These are phyloP conservation scores for Hippocampus kuda DNA, from an alignment of 2,797 vertebrate species.

Conservation along the genomic window DNA sequence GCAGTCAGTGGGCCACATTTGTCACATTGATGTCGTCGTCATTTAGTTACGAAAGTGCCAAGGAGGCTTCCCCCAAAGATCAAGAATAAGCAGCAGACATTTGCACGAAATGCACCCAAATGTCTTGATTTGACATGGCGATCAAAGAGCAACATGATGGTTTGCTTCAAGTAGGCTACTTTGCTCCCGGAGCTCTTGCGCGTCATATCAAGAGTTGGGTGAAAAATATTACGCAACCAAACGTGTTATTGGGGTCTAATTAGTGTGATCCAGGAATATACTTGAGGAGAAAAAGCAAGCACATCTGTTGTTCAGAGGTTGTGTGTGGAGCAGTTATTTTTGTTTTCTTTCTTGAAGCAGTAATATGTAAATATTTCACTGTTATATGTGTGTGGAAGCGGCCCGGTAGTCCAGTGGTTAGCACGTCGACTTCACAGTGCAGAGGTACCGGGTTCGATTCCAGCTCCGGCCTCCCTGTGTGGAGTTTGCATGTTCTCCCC, in stretches of 20 bases:
- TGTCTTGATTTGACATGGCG: not conserved
- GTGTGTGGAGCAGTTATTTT: not conserved
- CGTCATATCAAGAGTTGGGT: not conserved
- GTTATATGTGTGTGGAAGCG: not conserved
- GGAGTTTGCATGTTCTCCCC: too few relatives aligned
- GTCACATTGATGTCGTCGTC: not conserved
- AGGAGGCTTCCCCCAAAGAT: not conserved
- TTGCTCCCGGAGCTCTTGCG: not conserved
- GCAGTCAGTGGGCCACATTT: not conserved
- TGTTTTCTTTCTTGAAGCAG: not conserved
- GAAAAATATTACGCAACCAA: not conserved
- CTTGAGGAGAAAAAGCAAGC: too few relatives aligned
- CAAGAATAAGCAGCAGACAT: not conserved
- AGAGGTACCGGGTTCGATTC: too few relatives aligned
- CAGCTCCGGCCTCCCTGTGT: too few relatives aligned
- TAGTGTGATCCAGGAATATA: too few relatives aligned
- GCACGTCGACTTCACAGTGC: too few relatives aligned
- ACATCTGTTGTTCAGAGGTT: too few relatives aligned
- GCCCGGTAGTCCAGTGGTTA: too few relatives aligned
- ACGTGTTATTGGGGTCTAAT: not conserved
- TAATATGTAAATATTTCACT: not conserved
- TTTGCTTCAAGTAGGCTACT: not conserved
- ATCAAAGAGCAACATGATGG: not conserved
- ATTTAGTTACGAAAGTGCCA: not conserved
- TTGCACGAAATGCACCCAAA: not conserved